Conservation (phyloP, 2,888 invertebrate species). For the Scaptomyza tumidula region DNA sequence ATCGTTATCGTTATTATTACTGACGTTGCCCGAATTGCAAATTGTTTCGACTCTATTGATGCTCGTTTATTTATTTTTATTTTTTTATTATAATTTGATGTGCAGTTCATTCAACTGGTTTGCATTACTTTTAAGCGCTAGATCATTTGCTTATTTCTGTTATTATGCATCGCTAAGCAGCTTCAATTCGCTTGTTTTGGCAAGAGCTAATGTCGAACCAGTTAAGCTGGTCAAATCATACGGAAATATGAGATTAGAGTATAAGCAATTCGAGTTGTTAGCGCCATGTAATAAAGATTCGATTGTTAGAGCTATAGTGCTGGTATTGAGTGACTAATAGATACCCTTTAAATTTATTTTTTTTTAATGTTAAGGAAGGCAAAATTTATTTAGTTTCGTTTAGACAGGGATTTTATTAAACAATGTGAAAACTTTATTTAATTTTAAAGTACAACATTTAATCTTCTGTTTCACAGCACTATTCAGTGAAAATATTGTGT, state of each 20-base stretch:
- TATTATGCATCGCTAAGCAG: constrained; percentile 3
- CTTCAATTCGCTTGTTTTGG: constrained; percentile 2
- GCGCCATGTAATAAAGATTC: constrained; percentile 10
- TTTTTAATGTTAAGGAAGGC: no score
- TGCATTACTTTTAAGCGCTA: neutral
- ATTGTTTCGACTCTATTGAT: constrained; percentile 21
- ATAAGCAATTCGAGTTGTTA: neutral
- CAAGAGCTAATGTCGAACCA: constrained; percentile 11
- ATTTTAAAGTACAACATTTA: no score
- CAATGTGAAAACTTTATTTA: no score
- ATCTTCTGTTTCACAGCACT: no score
- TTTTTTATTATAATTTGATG: no score
- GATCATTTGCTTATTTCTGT: constrained; percentile 13
- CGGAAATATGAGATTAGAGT: neutral
- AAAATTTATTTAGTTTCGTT: no score
- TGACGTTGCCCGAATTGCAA: constrained; percentile 31
- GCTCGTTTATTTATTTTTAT: constrained; percentile 1
- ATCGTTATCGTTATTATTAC: constrained; percentile 37
- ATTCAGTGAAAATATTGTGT: no score
- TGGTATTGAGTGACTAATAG: neutral
- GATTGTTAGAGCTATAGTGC: neutral
- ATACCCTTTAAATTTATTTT: neutral
- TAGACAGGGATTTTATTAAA: no score
- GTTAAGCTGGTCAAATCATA: neutral
- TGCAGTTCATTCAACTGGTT: constrained; percentile 55